Evolutionary conservation across 2,797 vertebrate genomes (phyloP).

Genomic region (Muraenolepis orangiensis): DNA sequence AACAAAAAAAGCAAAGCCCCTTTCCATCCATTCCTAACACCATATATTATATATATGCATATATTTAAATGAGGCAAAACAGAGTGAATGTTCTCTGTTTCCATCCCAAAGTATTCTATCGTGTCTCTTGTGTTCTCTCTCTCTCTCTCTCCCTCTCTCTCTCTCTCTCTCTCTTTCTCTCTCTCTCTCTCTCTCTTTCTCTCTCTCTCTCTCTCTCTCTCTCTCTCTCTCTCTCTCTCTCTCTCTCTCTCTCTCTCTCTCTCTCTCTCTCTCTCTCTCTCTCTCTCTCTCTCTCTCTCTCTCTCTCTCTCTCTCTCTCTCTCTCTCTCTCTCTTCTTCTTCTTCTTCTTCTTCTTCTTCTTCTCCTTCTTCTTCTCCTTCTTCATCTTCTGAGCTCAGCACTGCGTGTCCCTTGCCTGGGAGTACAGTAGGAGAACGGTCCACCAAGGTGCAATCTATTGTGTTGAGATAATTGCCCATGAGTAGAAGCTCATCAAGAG

Average conservation of each 20-base stretch:
- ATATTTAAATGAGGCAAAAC: neutral
- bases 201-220: too few species aligned
- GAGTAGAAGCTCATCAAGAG: conserved; percentile 79
- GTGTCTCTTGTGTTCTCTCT: too few species aligned
- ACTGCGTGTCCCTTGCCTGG: conserved; percentile 16
- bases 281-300: neutral
- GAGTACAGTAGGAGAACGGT: conserved; percentile 57
- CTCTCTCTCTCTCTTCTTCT: conserved; percentile 4
- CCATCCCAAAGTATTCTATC: neutral
- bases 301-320: neutral
- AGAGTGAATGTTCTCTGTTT: neutral
- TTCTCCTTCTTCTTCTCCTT: neutral
- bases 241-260: neutral
- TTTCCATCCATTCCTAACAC: too few species aligned
- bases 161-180: neutral
- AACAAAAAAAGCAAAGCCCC: too few species aligned
- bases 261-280: neutral
- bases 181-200: too few species aligned
- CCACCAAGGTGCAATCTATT: conserved; percentile 72
- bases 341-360: conserved; percentile 11
- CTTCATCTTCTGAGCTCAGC: neutral
- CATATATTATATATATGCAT: neutral
- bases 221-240: too few species aligned
- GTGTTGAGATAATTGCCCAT: conserved; percentile 77
- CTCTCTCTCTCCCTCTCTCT: too few species aligned